phyloP scores from a whole-genome alignment of 2,113 vertebrate genomes.

The Gymnarchus niloticus region DNA sequence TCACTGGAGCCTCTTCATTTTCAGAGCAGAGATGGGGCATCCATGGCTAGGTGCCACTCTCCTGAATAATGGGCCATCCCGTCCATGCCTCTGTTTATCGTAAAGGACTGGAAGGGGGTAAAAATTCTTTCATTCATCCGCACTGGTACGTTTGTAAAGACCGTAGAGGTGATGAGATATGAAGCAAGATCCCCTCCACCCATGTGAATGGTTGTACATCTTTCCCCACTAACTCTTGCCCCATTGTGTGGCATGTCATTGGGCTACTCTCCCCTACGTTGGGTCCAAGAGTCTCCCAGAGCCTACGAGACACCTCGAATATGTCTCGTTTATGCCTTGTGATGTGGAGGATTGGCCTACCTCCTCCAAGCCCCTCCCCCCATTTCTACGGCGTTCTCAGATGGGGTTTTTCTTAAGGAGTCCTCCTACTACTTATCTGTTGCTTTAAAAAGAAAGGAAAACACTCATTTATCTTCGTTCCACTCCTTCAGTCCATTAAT shows the following conservation, averaged over 20 bases:
- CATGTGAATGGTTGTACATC: neutral
- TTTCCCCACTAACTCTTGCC: neutral
- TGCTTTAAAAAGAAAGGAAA: conserved; percentile 5
- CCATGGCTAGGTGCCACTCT: neutral
- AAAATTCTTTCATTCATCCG: neutral
- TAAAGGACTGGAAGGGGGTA: neutral
- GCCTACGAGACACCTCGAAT: neutral
- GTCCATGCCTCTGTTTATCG: neutral
- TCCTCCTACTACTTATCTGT: neutral
- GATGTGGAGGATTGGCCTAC: neutral
- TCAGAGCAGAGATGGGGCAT: neutral
- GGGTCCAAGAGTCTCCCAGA: neutral
- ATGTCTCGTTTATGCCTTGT: neutral
- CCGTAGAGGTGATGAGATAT: neutral
- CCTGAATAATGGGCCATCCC: neutral
- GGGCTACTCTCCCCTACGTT: neutral
- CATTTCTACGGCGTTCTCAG: neutral
- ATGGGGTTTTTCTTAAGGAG: conserved; percentile 1
- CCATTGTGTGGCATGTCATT: neutral
- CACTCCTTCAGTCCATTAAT: neutral
- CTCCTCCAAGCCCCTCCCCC: neutral
- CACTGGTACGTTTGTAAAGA: neutral
- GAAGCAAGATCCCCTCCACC: neutral
- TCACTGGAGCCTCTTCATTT: neutral
- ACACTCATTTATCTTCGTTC: neutral